phyloP scores from a whole-genome alignment of 2,113 vertebrate genomes.

The Poeciliopsis turrubarensis region DNA sequence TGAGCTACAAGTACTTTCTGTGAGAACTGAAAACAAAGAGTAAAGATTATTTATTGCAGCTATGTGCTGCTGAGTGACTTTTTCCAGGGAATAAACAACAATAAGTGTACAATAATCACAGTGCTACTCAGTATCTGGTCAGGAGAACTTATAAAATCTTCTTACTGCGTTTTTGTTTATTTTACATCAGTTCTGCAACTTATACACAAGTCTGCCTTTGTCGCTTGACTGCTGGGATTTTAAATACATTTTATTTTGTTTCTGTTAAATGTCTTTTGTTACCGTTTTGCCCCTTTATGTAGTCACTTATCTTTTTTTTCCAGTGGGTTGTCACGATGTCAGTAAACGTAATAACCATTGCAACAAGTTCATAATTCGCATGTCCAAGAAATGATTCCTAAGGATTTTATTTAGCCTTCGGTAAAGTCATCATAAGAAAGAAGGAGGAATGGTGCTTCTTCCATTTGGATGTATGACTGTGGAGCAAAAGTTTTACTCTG shows the following conservation, averaged over 20 bases:
- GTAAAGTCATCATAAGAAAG: neutral
- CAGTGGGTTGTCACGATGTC: neutral
- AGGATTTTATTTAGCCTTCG: neutral
- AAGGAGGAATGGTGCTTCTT: neutral
- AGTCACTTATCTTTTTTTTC: neutral
- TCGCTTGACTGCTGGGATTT: neutral
- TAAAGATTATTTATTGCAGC: too few species aligned
- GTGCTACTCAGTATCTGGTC: neutral
- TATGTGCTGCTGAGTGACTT: too few species aligned
- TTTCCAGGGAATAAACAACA: too few species aligned
- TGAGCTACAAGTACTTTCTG: too few species aligned
- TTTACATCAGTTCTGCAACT: neutral
- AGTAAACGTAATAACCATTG: neutral
- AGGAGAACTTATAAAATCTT: neutral
- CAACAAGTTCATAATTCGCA: neutral
- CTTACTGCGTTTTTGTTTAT: neutral
- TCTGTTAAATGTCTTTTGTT: too few species aligned
- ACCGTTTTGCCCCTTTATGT: neutral
- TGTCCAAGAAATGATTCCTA: neutral
- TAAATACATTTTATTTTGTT: too few species aligned
- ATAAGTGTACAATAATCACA: neutral
- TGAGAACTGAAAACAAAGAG: too few species aligned
- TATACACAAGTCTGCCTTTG: neutral
- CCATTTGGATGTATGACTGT: neutral
- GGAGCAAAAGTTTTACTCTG: neutral